phyloP scores from a whole-genome alignment of 2,113 vertebrate species.

The Nettapus auritus region DNA sequence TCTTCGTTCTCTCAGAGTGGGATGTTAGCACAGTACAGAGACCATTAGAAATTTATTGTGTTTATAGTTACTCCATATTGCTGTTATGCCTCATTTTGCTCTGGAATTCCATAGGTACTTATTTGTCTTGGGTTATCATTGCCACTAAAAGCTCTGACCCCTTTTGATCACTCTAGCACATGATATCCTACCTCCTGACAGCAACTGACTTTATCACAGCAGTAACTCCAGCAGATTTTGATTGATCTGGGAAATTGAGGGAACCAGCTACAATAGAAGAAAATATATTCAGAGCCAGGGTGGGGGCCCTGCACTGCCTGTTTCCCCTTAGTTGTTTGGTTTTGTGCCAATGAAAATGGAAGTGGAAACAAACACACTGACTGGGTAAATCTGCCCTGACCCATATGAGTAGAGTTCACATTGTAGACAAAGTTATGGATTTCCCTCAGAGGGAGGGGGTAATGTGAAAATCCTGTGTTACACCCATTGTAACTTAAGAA shows the following conservation, averaged over 20 bases:
- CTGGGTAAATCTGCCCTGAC: conserved; percentile 68
- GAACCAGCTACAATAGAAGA: conserved; percentile 70
- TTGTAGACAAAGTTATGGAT: conserved; percentile 71
- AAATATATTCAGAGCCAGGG: conserved; percentile 59
- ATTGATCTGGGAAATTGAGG: conserved; percentile 66
- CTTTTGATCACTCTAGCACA: background rate
- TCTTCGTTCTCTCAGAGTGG: background rate
- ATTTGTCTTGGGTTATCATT: background rate
- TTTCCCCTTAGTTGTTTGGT: conserved; percentile 74
- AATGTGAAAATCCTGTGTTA: conserved; percentile 74
- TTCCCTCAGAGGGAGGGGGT: conserved; percentile 63
- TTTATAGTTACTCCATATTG: background rate
- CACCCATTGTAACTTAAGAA: conserved; percentile 75
- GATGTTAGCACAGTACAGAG: background rate
- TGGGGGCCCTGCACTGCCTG: conserved; percentile 59
- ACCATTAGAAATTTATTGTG: background rate
- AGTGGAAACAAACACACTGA: conserved; percentile 69
- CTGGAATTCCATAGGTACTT: background rate
- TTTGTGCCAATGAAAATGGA: conserved; percentile 76
- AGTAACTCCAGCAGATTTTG: conserved; percentile 29
- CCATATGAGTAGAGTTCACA: conserved; percentile 68
- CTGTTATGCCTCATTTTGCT: background rate
- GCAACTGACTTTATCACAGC: background rate
- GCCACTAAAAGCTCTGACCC: background rate
- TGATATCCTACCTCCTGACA: conserved; percentile 31